These are phyloP conservation scores for Eueides isabella DNA, from an alignment of 1,140 invertebrate genomes.

Conservation along the genomic window DNA sequence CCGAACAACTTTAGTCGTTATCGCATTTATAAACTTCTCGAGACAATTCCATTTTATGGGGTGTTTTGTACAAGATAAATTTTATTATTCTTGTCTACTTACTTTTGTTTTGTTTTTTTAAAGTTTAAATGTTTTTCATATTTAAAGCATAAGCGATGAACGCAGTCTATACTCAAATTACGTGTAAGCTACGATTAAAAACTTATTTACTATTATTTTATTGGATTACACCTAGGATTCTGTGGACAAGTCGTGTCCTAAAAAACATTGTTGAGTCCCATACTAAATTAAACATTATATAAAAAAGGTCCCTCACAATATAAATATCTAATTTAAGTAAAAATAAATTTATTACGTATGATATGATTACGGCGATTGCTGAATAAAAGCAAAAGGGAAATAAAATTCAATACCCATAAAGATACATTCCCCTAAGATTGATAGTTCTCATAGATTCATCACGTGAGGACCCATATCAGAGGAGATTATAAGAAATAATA, in stretches of 20 bases:
- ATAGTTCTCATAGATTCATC: slow-evolving; percentile 30
- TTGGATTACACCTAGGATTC: too few species aligned
- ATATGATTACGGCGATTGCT: background rate
- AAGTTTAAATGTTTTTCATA: background rate
- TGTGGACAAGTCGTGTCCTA: too few species aligned
- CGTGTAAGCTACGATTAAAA: too few species aligned
- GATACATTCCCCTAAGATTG: slow-evolving; percentile 15
- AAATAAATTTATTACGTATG: too few species aligned
- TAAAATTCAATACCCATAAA: slow-evolving; percentile 1
- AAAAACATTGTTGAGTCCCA: too few species aligned
- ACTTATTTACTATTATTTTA: too few species aligned
- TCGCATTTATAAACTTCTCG: slow-evolving; percentile 81
- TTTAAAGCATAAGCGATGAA: background rate
- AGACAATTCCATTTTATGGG: slow-evolving; percentile 80
- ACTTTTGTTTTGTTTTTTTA: slow-evolving; percentile 55
- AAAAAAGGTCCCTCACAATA: too few species aligned
- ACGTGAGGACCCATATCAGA: slow-evolving; percentile 27
- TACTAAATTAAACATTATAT: too few species aligned
- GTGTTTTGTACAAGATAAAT: slow-evolving; percentile 80
- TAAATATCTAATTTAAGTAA: too few species aligned
- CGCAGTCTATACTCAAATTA: too few species aligned
- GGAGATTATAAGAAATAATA: slow-evolving; percentile 34
- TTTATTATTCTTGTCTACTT: slow-evolving; percentile 75
- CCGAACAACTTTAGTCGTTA: slow-evolving; percentile 79
- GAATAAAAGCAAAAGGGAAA: background rate